Evolutionary conservation across 2,888 invertebrate species (phyloP).

Genomic region (Cosmorhoe ocellata): DNA sequence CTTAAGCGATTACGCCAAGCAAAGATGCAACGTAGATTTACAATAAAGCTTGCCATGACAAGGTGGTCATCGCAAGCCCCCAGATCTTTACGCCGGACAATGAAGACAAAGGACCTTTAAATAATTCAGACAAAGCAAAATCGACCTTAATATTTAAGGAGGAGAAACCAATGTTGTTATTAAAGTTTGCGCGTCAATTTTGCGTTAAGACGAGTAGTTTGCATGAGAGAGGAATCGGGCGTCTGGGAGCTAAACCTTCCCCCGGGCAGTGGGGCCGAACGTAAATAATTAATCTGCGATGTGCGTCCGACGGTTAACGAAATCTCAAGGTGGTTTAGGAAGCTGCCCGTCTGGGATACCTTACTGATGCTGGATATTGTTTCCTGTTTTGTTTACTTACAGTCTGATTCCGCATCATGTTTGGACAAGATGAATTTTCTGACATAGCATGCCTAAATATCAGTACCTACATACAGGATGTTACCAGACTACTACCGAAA

Average conservation of each 20-base stretch:
- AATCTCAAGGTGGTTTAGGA: constrained; percentile 67
- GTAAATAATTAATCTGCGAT: constrained; percentile 82
- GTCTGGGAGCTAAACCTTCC: constrained; percentile 78
- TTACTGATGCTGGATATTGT: constrained; percentile 22
- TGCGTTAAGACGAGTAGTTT: constrained; percentile 78
- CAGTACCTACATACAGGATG: too few relatives aligned
- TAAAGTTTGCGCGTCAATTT: constrained; percentile 71
- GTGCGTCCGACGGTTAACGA: constrained; percentile 70
- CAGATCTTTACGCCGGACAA: constrained; percentile 74
- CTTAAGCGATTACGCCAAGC: constrained; percentile 74
- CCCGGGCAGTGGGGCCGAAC: constrained; percentile 63
- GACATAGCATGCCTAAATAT: too few relatives aligned
- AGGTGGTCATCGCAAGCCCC: constrained; percentile 80
- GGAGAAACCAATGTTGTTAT: constrained; percentile 73
- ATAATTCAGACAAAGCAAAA: constrained; percentile 74
- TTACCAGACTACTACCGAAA: too few relatives aligned
- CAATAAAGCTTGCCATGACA: constrained; percentile 76
- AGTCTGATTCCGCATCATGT: too few relatives aligned
- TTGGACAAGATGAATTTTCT: too few relatives aligned
- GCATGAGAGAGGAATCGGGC: constrained; percentile 75
- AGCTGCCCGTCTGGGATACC: constrained; percentile 49
- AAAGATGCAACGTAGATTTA: constrained; percentile 81
- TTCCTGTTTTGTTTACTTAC: too few relatives aligned
- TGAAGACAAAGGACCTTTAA: constrained; percentile 78
- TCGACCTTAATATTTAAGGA: constrained; percentile 63